phyloP scores from a whole-genome alignment of 2,888 invertebrate species.

The Xanthorhoe spadicearia region DNA sequence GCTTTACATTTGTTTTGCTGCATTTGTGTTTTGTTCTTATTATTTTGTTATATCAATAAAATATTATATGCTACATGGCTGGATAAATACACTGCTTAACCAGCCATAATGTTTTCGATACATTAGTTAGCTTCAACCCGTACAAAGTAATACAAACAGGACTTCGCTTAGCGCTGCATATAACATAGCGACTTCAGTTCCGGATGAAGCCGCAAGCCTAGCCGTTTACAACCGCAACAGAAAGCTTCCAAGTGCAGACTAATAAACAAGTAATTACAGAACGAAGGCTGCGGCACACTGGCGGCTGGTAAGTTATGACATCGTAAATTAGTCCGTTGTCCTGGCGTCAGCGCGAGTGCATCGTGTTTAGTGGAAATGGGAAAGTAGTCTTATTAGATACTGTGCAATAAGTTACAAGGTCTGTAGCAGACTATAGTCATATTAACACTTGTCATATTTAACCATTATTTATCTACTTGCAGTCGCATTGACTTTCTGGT shows the following conservation, averaged over 20 bases:
- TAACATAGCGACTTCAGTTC: not conserved
- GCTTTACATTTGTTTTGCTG: too few species aligned
- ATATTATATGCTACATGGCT: too few species aligned
- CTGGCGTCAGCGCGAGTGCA: slow-evolving; percentile 44
- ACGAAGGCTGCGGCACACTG: slow-evolving; percentile 41
- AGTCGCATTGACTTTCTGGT: too few species aligned
- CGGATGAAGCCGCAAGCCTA: not conserved
- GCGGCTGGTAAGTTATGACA: slow-evolving; percentile 59
- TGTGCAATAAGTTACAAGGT: not conserved
- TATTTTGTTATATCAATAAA: too few species aligned
- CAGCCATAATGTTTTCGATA: too few species aligned
- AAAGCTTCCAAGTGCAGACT: slow-evolving; percentile 24
- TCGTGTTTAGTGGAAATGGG: slow-evolving; percentile 12
- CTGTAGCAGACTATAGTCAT: too few species aligned
- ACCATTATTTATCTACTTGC: too few species aligned
- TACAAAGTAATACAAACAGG: not conserved
- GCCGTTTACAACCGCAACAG: slow-evolving; percentile 23
- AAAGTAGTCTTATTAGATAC: slow-evolving; percentile 10
- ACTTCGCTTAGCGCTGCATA: not conserved
- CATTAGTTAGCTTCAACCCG: too few species aligned
- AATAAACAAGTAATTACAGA: slow-evolving; percentile 44
- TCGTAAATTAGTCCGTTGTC: slow-evolving; percentile 64
- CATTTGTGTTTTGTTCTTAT: too few species aligned
- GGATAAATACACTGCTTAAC: too few species aligned
- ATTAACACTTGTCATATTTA: too few species aligned